These are phyloP conservation scores for Oryzias sinensis DNA, from an alignment of 2,797 vertebrate genomes.

Conservation along the genomic window DNA sequence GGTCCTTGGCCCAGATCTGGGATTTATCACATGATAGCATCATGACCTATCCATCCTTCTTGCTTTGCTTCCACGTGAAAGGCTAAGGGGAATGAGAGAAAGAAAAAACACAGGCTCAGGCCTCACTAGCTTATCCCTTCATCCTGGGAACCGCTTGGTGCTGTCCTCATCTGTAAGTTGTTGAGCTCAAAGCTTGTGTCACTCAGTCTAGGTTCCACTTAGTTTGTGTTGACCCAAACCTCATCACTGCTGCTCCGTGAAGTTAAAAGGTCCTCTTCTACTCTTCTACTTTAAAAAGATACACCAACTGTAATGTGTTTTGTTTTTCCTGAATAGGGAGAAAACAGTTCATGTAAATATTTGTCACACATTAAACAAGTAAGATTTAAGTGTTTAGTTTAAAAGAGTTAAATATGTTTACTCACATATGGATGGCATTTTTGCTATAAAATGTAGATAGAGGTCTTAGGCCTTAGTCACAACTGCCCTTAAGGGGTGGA, in stretches of 20 bases:
- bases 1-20: slow-evolving; percentile 46
- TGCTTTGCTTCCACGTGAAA: slow-evolving; percentile 62
- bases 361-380: too few species aligned
- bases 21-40: slow-evolving; percentile 73
- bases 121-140: slow-evolving; percentile 71
- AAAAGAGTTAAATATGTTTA: too few species aligned
- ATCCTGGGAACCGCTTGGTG: slow-evolving; percentile 74
- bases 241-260: neutral
- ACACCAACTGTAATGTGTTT: neutral
- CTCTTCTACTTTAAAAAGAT: neutral
- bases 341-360: too few species aligned
- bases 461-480: too few species aligned
- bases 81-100: slow-evolving; percentile 62
- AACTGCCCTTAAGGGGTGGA: too few species aligned
- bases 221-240: neutral
- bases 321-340: neutral
- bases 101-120: slow-evolving; percentile 47
- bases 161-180: slow-evolving; percentile 64
- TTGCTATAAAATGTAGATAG: too few species aligned
- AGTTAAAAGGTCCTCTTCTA: neutral
- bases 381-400: too few species aligned
- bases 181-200: slow-evolving; percentile 60
- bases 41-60: slow-evolving; percentile 54
- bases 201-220: slow-evolving; percentile 8
- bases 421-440: too few species aligned